Conservation (phyloP, 1,140 invertebrate species). For the Tyrophagus putrescentiae region DNA sequence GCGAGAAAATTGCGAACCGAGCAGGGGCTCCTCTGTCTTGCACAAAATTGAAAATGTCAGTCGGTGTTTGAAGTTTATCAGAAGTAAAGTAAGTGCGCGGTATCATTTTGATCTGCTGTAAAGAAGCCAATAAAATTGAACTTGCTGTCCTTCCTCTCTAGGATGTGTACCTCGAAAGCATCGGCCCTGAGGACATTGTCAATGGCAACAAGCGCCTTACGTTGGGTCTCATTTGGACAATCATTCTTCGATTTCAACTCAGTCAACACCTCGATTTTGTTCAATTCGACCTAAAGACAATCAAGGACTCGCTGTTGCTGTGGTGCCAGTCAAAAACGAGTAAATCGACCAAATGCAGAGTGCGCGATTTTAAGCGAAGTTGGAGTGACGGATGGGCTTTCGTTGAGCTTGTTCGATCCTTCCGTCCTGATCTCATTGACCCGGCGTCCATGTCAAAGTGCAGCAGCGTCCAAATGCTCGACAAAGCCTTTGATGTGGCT, state of each 20-base stretch:
- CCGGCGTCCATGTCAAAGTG: conserved; percentile 55
- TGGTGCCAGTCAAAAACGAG: conserved; percentile 97
- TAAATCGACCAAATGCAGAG: conserved; percentile 36
- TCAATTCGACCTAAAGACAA: conserved; percentile 93
- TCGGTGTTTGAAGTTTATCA: conserved; percentile 88
- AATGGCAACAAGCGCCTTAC: conserved; percentile 88
- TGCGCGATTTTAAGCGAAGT: conserved; percentile 49
- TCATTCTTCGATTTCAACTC: conserved; percentile 68
- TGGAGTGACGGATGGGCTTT: conserved; percentile 90
- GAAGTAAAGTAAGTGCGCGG: conserved; percentile 69
- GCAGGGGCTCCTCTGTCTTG: conserved; percentile 87
- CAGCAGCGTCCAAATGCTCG: conserved; percentile 75
- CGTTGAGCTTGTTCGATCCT: conserved; percentile 91
- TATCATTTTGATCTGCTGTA: not conserved
- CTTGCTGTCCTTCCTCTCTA: conserved; percentile 21
- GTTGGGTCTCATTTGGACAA: conserved; percentile 95
- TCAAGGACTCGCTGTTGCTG: conserved; percentile 89
- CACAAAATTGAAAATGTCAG: conserved; percentile 99
- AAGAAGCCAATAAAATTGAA: not conserved
- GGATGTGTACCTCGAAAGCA: conserved; percentile 85
- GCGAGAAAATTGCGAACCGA: conserved; percentile 92
- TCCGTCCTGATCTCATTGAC: conserved; percentile 80
- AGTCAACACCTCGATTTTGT: conserved; percentile 56
- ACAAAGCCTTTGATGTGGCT: conserved; percentile 86
- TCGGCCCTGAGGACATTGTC: conserved; percentile 96